phyloP scores from a whole-genome alignment of 2,888 invertebrate genomes.

The Vanessa cardui region DNA sequence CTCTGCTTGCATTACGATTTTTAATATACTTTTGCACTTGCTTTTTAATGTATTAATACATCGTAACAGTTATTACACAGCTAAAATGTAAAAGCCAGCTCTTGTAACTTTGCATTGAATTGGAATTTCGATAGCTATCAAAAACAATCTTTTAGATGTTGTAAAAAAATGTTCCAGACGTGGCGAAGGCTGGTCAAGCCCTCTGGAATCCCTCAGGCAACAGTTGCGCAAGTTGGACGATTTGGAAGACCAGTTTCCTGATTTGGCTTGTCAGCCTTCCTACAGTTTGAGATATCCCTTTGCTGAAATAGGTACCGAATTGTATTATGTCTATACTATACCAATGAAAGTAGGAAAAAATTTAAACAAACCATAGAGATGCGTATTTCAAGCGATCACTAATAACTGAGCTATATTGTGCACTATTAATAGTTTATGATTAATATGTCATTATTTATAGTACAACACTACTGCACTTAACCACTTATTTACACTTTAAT shows the following conservation, averaged over 20 bases:
- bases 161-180: conserved; percentile 53
- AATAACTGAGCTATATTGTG: no score
- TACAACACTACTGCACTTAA: no score
- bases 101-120: no score
- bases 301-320: conserved; percentile 84
- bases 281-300: conserved; percentile 92
- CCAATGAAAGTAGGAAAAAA: no score
- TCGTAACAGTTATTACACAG: not conserved
- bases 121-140: no score
- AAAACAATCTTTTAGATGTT: no score
- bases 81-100: no score
- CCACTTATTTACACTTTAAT: no score
- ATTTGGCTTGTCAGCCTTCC: conserved; percentile 87
- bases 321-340: not conserved
- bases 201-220: conserved; percentile 90
- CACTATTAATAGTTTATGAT: no score
- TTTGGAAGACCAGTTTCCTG: conserved; percentile 91
- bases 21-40: not conserved
- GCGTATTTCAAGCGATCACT: no score
- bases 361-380: no score
- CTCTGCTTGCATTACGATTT: not conserved
- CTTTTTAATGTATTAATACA: not conserved
- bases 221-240: conserved; percentile 92
- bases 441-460: no score
- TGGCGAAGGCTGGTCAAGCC: conserved; percentile 85